These are phyloP conservation scores for Ictalurus punctatus DNA, from an alignment of 2,113 vertebrate genomes.

Conservation along the genomic window DNA sequence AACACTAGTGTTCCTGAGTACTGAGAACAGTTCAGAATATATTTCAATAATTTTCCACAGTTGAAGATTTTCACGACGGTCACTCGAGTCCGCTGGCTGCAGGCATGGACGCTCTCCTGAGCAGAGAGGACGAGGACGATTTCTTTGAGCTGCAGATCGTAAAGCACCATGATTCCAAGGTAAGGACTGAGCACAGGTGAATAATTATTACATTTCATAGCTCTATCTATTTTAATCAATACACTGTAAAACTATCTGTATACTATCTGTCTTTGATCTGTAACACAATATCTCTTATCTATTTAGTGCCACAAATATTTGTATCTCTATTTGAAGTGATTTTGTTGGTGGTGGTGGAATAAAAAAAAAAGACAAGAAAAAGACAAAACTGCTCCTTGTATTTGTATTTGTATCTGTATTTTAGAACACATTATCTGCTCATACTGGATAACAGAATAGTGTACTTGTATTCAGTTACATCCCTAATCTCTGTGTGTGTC, in stretches of 20 bases:
- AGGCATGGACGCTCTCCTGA: conserved; percentile 87
- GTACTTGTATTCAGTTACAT: not conserved
- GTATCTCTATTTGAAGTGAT: not conserved
- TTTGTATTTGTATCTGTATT: not conserved
- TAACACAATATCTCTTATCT: not conserved
- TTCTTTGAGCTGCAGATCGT: conserved; percentile 95
- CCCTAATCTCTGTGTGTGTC: not conserved
- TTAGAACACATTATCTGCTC: not conserved
- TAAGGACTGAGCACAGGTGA: conserved; percentile 52
- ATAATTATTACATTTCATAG: not conserved
- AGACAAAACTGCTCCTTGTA: not conserved
- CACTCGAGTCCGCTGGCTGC: conserved; percentile 87
- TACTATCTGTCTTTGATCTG: not conserved
- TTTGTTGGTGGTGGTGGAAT: not conserved
- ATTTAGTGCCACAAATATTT: not conserved
- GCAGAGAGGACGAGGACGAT: conserved; percentile 88
- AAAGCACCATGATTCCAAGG: conserved; percentile 87
- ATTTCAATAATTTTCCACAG: conserved; percentile 63
- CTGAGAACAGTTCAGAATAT: not conserved
- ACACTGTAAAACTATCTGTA: not conserved
- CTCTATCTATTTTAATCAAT: not conserved
- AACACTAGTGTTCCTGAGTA: not conserved
- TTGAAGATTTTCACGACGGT: conserved; percentile 91
- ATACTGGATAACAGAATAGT: not conserved
- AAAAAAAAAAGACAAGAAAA: too few relatives aligned